A percentile compares a stretch with the other conserved stretches of the same genome.
phyloP scores from a whole-genome alignment of 2,113 vertebrate species.

The Plestiodon gilberti region DNA sequence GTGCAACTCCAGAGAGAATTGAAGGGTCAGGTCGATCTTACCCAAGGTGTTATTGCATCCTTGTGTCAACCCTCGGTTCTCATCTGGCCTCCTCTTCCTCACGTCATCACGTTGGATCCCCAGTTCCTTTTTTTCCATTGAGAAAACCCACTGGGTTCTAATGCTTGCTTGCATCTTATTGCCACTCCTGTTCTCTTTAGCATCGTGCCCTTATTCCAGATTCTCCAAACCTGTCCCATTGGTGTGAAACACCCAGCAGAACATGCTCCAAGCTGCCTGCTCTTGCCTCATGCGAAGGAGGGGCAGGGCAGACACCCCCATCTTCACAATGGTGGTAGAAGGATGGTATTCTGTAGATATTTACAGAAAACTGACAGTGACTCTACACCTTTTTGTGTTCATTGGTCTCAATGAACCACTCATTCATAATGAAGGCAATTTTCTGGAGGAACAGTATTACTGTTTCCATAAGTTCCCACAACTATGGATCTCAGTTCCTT shows the following conservation, averaged over 20 bases:
- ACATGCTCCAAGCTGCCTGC: no score
- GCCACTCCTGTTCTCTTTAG: no score
- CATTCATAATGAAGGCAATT: neutral
- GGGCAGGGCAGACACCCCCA: no score
- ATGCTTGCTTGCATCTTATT: neutral
- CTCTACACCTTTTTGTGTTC: neutral
- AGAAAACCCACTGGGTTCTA: no score
- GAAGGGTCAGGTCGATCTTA: neutral
- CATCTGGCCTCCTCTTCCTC: neutral
- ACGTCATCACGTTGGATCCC: neutral
- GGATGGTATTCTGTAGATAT: neutral
- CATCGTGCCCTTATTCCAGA: neutral
- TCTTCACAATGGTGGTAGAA: no score
- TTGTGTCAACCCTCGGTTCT: neutral
- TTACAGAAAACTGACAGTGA: neutral
- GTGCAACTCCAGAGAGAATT: neutral
- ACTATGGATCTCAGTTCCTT: conserved; percentile 31
- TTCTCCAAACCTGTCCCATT: no score
- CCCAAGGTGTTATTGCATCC: neutral
- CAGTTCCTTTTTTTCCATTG: neutral
- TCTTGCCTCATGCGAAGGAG: no score
- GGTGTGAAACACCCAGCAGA: no score
- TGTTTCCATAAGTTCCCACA: neutral
- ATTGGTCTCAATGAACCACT: neutral
- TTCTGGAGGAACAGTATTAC: neutral